Base-by-base conservation (phyloP, 2,888 invertebrate species). In the Platerodrilus igneus region DNA sequence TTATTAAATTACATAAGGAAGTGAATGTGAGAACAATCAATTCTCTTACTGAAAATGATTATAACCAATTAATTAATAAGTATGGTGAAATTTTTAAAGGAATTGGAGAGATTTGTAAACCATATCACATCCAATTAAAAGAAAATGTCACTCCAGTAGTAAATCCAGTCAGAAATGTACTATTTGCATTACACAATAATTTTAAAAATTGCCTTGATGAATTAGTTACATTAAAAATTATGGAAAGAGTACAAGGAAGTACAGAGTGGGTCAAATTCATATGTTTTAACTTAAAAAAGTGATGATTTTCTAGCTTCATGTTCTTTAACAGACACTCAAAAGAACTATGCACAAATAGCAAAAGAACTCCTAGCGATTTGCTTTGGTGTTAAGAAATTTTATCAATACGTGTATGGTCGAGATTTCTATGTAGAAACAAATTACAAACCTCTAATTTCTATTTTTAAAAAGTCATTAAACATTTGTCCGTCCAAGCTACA, bases 131-230 rank as follows among this genome's bases (percentile, higher is more conserved):
- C 22, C 35, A 47, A 29, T 18, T 50, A 14, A 21, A 36, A 6
- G 25, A 41, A 23, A 36, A 40, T 30, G 40, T 41, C 10, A 37
- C 20, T 30, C 46, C 50, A 18, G 11, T 34, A 8, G 22, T 45
- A 16, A 18, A 33, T 16, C 46, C 46, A 6, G 34, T 41, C 9
- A 35, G 50, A 37, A 48, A 44, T 16, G 40, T 50, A 8, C 46
- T 44, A 13, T 48, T 50, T 41, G 30, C 45, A 4, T 29, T 50
- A 30, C 34, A 30, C 17, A 32, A 50, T 27, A 10, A 45, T 41
- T 38, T 46, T 23, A 41, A 43, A 39, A 22, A 23, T 9, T 22
- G 25, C 22, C 15, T 31, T n/a, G 23, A 37, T 9, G 14, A 29
- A 15, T 23, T 43, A 15, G 30, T 20, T 11, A 23, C 34, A 14